Base-by-base conservation (phyloP, 2,888 invertebrate species). In the Andricus curvator region DNA sequence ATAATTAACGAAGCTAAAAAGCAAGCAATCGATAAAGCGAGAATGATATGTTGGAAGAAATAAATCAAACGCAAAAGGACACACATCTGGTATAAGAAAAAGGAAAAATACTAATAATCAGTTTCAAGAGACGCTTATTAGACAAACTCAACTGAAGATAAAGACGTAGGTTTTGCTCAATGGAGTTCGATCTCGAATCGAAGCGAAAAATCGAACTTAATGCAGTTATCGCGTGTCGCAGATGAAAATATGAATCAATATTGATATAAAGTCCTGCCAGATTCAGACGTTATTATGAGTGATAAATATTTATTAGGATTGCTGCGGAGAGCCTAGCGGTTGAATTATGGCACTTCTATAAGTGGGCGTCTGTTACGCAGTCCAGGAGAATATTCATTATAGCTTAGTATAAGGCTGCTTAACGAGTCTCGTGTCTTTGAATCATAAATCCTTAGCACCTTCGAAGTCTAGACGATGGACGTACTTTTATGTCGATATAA, bases 221-320 rank as follows among this genome's bases (percentile, higher is more conserved):
- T 74, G 33, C 51, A 67, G 56, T 51, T 56, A 74, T 56, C 51
- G 51, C 22, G n/a, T 74, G 56, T 56, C 56, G 51, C 33, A 74
- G 20, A 56, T 56, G 74, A n/a, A 74, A 74, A 74, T 56, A 33
- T 74, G 56, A 74, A 74, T 74, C 56, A 74, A 74, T 74, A 74
- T 74, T 74, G 56, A 74, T 74, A 74, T 56, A 74, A 51, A n/a
- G 33, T 20, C 51, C 29, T 29, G n/a, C 33, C 56, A 13, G 33
- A 33, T 74, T 51, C 74, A 48, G 56, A 51, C 51, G 33, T 74
- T 74, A 51, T 51, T 74, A 74, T 51, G 74, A 51, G 74, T 74
- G 48, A 74, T 74, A 74, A 74, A 74, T 74, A 74, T 74, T 74
- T 74, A 74, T 56, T 33, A 29, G 74, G n/a, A n/a, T 74, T 74